These are phyloP conservation scores for Macrophya annulata DNA, from an alignment of 2,888 invertebrate genomes.

Conservation along the genomic window DNA sequence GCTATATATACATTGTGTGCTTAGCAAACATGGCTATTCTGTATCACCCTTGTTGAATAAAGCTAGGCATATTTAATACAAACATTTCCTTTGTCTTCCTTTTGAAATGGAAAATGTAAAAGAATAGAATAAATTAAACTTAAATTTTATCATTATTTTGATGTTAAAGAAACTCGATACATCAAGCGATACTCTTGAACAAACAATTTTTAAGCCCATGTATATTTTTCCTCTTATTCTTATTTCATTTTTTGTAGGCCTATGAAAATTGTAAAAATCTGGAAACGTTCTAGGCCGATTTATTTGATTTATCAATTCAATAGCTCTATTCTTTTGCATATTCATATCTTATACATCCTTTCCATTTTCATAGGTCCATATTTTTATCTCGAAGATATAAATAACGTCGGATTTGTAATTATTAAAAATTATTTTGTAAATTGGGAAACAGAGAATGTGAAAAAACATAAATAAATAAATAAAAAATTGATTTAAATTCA, in stretches of 20 bases:
- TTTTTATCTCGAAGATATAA: background rate
- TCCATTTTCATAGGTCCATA: conserved; percentile 39
- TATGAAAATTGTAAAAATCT: background rate
- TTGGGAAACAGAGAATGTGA: background rate
- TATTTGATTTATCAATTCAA: background rate
- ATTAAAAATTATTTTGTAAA: background rate
- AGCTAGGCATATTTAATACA: conserved; percentile 78
- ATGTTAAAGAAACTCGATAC: background rate
- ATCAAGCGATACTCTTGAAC: background rate
- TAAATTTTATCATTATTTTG: background rate
- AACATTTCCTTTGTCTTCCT: conserved; percentile 43
- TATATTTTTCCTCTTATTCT: background rate
- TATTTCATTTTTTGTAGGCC: background rate
- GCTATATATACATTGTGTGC: conserved; percentile 71
- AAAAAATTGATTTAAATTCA: no score
- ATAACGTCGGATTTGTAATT: conserved; percentile 5
- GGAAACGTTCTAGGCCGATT: background rate
- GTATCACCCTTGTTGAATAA: conserved; percentile 78
- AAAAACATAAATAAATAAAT: no score
- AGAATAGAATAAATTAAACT: conserved; percentile 23
- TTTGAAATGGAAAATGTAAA: conserved; percentile 41
- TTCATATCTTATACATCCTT: conserved; percentile 29
- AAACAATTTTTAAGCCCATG: background rate
- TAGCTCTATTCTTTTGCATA: conserved; percentile 48
- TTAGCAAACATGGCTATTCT: conserved; percentile 75